Base-by-base conservation (phyloP, 1,140 invertebrate genomes). In the Diploscapter pachys region DNA sequence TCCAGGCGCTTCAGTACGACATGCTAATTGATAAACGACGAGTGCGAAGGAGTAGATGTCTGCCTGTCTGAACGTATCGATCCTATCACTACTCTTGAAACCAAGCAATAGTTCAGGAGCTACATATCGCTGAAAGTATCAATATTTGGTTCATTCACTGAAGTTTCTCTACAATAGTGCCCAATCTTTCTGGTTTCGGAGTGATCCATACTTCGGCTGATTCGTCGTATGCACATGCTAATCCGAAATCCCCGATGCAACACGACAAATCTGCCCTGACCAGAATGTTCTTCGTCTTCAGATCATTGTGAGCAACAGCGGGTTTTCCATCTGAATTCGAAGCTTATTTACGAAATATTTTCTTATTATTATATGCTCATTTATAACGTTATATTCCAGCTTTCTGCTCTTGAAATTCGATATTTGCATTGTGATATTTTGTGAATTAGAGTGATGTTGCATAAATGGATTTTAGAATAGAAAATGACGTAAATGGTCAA, bases 251-350 rank as follows among this genome's bases (percentile, higher is more conserved):
- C 50, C 50, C 71, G 8, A 63, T 52, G 5, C 48, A 61, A 72
- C 71, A 72, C 3, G 71, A 63, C 5, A 72, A 52, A 53, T 72
- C 71, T 3, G 5, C n/a, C 49, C 65, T 72, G 9, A 72, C 71
- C 51, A 72, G 49, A 53, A 72, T 72, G 48, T 72, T 72, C 11
- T 51, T 5, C 5, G 31, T 72, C 53, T 72, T 72, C 8, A 72
- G 4, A 54, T 72, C 71, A 11, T 63, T n/a, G 31, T 72, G 71
- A 72, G 62, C 71, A 0, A 72, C 56, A 4, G 9, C 5, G 8
- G 68, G 68, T 11, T 70, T 70, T 31, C 31, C 31, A 31, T 31
- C 31, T 31, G 31, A 31, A 31, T 31, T 31, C 31, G 31, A 31
- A 31, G 31, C 31, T 31, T 31, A 31, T 31, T 31, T 31, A 31